These are phyloP conservation scores for Trachymyrmex cornetzi DNA, from an alignment of 1,140 invertebrate genomes.

Conservation along the genomic window DNA sequence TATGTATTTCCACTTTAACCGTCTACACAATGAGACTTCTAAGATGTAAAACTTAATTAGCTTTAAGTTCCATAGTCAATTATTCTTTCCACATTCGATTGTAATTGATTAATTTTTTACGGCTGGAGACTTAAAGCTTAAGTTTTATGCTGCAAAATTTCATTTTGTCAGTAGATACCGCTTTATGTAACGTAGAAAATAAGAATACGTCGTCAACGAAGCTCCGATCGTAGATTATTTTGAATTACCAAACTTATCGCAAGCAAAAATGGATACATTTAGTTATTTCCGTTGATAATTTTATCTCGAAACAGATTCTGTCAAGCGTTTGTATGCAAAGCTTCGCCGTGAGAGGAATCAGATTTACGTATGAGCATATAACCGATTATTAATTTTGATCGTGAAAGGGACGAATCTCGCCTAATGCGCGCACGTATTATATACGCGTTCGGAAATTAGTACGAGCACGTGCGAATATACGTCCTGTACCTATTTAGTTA, in stretches of 20 bases:
- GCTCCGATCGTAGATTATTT: not conserved
- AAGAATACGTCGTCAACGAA: not conserved
- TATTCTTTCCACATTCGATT: no score
- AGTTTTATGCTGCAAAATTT: no score
- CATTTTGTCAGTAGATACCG: no score
- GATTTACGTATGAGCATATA: not conserved
- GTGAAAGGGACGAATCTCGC: conserved; percentile 35
- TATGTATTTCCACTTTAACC: no score
- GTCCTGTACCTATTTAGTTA: conserved; percentile 42
- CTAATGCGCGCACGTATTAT: conserved; percentile 37
- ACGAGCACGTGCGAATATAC: conserved; percentile 10
- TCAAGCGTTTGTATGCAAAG: not conserved
- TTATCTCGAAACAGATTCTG: not conserved
- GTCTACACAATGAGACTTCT: no score
- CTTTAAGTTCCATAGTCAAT: no score
- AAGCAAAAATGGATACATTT: not conserved
- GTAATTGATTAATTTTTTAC: no score
- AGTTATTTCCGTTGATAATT: conserved; percentile 23
- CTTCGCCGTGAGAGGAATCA: not conserved
- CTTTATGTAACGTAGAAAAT: not conserved
- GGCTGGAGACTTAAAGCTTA: no score
- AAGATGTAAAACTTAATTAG: no score
- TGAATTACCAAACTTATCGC: not conserved
- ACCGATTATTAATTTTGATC: conserved; percentile 51
- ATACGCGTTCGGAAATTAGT: conserved; percentile 37